Evolutionary conservation across 2,888 invertebrate genomes (phyloP), one percentile per base, ranked within the genome.

Genomic region (Alloscopus bannaensis): DNA sequence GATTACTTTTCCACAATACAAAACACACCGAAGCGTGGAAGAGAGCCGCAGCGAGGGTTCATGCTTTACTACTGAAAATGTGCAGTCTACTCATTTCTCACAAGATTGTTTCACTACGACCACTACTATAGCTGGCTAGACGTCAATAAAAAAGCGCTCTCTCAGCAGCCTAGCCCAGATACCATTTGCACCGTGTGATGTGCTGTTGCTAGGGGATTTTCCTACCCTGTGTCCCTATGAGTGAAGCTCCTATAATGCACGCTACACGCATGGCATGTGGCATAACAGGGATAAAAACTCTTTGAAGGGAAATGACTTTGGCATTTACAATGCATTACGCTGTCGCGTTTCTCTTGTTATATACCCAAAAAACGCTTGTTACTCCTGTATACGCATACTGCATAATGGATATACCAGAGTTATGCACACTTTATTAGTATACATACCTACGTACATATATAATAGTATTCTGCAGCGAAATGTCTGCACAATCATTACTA

Each of bases 121-220:
- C 66, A 50, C n/a, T 52, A 66, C 36, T 52, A 66, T 36, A 52
- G 50, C 66, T 66, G 66, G 66, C 66, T 66, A 52, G 13, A 31
- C 31, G 50, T 36, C 66, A 66, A 66, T n/a, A n/a, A n/a, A n/a
- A n/a, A n/a, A 66, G 47, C 29, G 4, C 52, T 52, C 52, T n/a
- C n/a, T n/a, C n/a, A n/a, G n/a, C n/a, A n/a, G n/a, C n/a, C n/a
- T n/a, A n/a, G n/a, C n/a, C n/a, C n/a, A n/a, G n/a, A n/a, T n/a
- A n/a, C n/a, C n/a, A n/a, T 59, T 45, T 59, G 60, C 29, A 36
- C 18, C 70, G 13, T 62, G 42, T 50, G 47, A 16, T 68, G 40
- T 62, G 68, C 60, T 76, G 76, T 76, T 76, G 76, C 76, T 69
- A 80, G 73, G 73, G 69, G 18, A 70, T 77, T 70, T 68, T 59